Base-by-base conservation (phyloP, 2,113 vertebrate species). In the Lipophrys pholis region DNA sequence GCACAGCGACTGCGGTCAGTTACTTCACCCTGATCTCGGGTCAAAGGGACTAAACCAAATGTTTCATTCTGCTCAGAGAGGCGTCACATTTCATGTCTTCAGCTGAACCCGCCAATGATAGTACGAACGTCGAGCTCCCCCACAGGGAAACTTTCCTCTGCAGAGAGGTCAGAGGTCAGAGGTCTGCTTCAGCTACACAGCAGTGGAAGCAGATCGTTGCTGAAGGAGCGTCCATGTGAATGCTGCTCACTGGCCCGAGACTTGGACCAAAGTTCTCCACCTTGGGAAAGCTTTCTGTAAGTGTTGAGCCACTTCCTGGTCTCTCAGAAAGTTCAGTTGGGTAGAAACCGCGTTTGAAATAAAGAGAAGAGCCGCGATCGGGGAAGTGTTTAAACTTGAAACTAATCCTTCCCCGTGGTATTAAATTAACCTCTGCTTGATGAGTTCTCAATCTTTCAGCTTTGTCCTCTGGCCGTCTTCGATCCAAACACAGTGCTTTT, bases 381-480 rank as follows among this genome's bases (percentile, higher is more conserved):
- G n/a, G 57, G 51, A 41, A 66, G 69, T 81, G 72, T 72, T 82
- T 68, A 81, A 81, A 80, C 43, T 56, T 69, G 42, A 82, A 78
- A 76, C 38, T 78, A 87, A 87, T 78, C 55, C 69, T 49, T 50
- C 69, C 73, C 73, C 2, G 1, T 73, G 68, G 77, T 76, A 63
- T 87, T 78, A 80, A 78, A 88, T 82, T 83, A 88, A 82, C 82
- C 78, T 88, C 59, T 66, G 60, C 66, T 78, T 78, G 73, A 85
- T 88, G 80, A 85, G 61, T 80, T 83, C 76, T 83, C 52, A 50
- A 40, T 80, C 75, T 73, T 71, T 61, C 72, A 69, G 46, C 81
- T 43, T 16, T 62, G 73, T 78, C 71, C 72, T 67, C 68, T 43
- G 69, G 61, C 58, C 75, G 58, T 15, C 54, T 78, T 50, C 66